These are phyloP conservation scores for Knipowitschia caucasica DNA, from an alignment of 2,797 vertebrate genomes.

Conservation along the genomic window DNA sequence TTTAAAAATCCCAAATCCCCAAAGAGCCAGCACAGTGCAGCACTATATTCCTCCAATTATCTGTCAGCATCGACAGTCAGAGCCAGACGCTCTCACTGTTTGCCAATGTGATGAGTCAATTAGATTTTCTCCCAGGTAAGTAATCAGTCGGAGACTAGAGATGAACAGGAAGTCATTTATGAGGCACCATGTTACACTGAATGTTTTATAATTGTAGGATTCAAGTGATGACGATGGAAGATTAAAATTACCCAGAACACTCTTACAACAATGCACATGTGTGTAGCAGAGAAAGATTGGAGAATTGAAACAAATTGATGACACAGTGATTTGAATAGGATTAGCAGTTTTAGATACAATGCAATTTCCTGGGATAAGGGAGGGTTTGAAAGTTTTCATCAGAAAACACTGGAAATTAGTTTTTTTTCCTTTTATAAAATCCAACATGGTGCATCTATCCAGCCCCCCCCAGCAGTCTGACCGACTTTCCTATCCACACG, in stretches of 20 bases:
- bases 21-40: conserved; percentile 47
- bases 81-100: conserved; percentile 63
- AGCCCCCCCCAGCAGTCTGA: no score
- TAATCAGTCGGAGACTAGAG: conserved; percentile 62
- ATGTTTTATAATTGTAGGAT: conserved; percentile 62
- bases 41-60: conserved; percentile 63
- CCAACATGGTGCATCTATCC: no score
- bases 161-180: conserved; percentile 70
- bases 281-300: conserved; percentile 9
- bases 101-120: conserved; percentile 74
- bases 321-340: conserved; percentile 23
- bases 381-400: not conserved
- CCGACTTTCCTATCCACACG: no score
- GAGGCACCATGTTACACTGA: conserved; percentile 45
- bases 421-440: no score
- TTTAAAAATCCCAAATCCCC: conserved; percentile 53
- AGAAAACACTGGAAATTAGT: no score
- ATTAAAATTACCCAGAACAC: conserved; percentile 35
- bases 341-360: not conserved
- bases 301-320: conserved; percentile 40
- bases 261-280: conserved; percentile 1
- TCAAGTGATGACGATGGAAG: conserved; percentile 31
- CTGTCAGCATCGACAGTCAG: conserved; percentile 55
- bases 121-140: conserved; percentile 73
- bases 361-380: not conserved